Evolutionary conservation across 2,888 invertebrate genomes (phyloP), one percentile per base, ranked within the genome.

Genomic region (Catocala nupta): DNA sequence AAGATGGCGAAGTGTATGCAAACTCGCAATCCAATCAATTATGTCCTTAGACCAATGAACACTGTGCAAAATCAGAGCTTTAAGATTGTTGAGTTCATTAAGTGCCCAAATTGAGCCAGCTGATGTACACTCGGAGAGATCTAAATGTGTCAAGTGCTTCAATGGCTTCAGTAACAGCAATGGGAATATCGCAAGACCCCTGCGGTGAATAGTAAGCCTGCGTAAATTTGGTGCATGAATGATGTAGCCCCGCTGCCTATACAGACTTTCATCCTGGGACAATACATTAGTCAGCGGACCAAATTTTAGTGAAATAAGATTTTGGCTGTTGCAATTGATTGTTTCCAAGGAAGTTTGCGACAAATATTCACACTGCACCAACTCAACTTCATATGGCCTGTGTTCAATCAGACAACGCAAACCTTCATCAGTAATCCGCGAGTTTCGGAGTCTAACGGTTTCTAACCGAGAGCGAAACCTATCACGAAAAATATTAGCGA

Each of bases 61-160:
- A 91, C 98, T 97, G 84, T 98, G 97, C 52, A 99, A 92, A 71
- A 97, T 96, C 12, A 99, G 92, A 1, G 97, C 97, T 25, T 95
- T 94, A 71, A 99, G 92, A 81, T 96, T 95, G 39, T 95, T 95
- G 73, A 98, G 89, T 71, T 95, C 95, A 57, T 94, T 92, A 36
- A 97, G 90, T 83, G 96, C 97, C 81, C 96, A 95, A 64, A 98
- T 95, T 66, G 96, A 95, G n/a, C 95, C 95, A 25, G 96, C 87
- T 36, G 95, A 93, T 65, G 91, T 90, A 81, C 96, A 97, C 73
- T 96, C 95, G 0, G 97, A 96, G 44, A 98, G 88, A 82, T 97
- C 97, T 69, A 98, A 89, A 83, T 96, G 95, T 5, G 95, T 96
- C 53, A 98, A 91, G 61, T 95, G 93, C 7, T 90, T 86, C 59